phyloP scores from a whole-genome alignment of 2,113 vertebrate species.

The Lonchura striata region DNA sequence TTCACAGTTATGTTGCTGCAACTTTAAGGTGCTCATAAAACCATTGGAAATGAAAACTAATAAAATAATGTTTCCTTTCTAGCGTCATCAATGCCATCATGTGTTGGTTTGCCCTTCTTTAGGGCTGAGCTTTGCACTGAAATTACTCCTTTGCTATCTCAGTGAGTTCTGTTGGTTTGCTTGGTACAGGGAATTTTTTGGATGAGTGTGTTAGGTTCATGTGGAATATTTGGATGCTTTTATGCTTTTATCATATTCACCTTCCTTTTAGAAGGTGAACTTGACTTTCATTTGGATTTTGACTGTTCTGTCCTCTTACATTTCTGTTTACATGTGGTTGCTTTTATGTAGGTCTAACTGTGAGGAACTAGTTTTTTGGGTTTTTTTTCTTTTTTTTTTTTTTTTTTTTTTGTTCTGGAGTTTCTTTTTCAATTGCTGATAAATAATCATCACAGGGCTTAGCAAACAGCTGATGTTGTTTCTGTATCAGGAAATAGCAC shows the following conservation, averaged over 20 bases:
- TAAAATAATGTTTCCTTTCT: neutral
- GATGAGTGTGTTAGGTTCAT: neutral
- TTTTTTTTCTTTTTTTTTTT: too few relatives aligned
- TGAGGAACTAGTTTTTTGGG: neutral
- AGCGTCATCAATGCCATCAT: fast-evolving
- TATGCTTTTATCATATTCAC: too few relatives aligned
- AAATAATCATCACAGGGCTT: neutral
- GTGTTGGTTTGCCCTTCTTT: neutral
- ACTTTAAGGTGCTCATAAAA: neutral
- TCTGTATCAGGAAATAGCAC: neutral
- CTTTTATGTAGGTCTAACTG: neutral
- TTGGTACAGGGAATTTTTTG: neutral
- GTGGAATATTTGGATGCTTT: neutral
- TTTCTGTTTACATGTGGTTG: neutral
- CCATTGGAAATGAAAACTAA: fast-evolving
- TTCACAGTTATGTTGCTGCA: neutral
- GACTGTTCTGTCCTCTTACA: neutral
- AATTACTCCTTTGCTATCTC: neutral
- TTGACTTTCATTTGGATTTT: neutral
- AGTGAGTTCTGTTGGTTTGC: neutral
- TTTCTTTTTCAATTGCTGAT: neutral
- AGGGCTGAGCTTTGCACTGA: neutral
- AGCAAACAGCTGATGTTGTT: neutral
- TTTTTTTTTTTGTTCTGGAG: neutral
- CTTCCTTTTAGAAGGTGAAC: neutral